Evolutionary conservation across 2,797 vertebrate genomes (phyloP), one percentile per base, ranked within the genome.

Genomic region (Spinus olivaceus): DNA sequence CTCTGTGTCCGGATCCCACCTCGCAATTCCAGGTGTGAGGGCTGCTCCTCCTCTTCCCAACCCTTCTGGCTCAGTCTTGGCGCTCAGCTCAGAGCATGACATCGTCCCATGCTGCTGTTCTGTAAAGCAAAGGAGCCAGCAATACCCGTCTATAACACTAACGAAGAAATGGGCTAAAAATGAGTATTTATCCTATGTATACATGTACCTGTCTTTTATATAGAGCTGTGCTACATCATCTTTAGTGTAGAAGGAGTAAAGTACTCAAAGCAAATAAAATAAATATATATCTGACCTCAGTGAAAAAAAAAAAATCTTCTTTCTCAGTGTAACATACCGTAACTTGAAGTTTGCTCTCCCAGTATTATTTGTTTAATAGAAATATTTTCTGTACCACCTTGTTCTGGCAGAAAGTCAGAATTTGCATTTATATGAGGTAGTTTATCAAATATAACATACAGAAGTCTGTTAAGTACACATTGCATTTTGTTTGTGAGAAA

Each of bases 341-440:
- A 92, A 97, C 96, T 97, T 97, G 95, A 97, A 97, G 97, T 98
- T 98, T 97, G 92, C 96, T 97, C 97, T 98, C 96, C 97, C 96
- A 97, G 97, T 94, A 97, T 98, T 98, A 98, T 98, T 98, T 98
- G 98, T 98, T 98, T 98, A 98, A 98, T 98, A 98, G 97, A 98
- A 98, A 98, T 98, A 98, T 98, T 98, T 98, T 96, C 97, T 44
- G 87, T 98, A 98, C 98, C 98, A 98, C 98, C 98, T 98, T 98
- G 98, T 98, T 98, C 98, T 98, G 98, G 97, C 98, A 98, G 97
- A 98, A 98, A 98, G 98, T 98, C 97, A 98, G 98, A 98, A 98
- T 98, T 98, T 98, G 98, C 98, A 98, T 98, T 98, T 98, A 98
- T 98, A 98, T 98, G 98, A 98, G 98, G 97, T 98, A 97, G 97